phyloP scores from a whole-genome alignment of 2,113 vertebrate genomes.

The Acrocephalus kingi region DNA sequence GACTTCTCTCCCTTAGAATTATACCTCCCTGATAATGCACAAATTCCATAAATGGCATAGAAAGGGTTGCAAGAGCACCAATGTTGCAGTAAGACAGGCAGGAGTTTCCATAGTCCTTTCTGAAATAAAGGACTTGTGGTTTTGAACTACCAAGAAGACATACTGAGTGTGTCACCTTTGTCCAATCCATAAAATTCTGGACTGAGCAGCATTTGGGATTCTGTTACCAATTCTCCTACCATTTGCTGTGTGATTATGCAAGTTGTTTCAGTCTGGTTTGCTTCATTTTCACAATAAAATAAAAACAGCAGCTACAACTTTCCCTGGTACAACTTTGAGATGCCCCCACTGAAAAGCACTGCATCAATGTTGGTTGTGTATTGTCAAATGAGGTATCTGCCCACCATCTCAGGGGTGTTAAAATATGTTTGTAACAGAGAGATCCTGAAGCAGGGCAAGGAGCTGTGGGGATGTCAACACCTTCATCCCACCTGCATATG shows the following conservation, averaged over 20 bases:
- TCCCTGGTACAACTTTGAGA: background rate
- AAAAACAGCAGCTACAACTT: background rate
- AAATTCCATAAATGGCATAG: background rate
- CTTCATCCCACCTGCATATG: background rate
- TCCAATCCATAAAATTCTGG: background rate
- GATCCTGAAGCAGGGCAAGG: background rate
- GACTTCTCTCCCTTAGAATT: background rate
- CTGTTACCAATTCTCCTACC: background rate
- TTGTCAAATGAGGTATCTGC: background rate
- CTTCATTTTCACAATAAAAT: background rate
- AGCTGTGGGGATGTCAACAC: background rate
- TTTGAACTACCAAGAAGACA: background rate
- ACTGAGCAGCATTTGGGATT: background rate
- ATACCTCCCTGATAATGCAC: too few species aligned
- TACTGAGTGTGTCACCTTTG: background rate
- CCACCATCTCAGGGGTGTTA: background rate
- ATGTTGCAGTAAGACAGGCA: background rate
- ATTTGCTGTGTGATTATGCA: background rate
- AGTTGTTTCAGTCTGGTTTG: background rate
- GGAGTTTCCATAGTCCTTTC: background rate
- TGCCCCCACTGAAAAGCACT: accelerated
- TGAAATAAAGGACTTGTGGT: background rate
- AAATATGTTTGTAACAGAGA: background rate
- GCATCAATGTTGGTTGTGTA: background rate
- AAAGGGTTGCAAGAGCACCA: background rate